Evolutionary conservation across 64 coral and sea anemone species (phyloP).

Genomic region (Dendrophyllia cribrosa): DNA sequence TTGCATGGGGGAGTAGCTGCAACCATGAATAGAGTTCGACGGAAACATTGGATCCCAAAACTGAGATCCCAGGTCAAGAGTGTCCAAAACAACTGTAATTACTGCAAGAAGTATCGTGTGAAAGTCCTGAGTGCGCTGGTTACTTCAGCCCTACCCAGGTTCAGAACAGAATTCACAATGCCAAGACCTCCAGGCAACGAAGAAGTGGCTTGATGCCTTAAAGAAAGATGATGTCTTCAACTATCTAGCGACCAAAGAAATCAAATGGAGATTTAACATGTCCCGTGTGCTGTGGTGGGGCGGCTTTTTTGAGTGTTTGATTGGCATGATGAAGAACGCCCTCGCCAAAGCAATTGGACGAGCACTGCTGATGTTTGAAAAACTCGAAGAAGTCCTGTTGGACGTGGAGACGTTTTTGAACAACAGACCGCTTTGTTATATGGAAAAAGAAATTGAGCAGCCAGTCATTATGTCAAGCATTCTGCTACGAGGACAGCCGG

Average conservation of each 20-base stretch:
- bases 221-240: constrained; percentile 15
- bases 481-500: neutral
- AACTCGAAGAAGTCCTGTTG: constrained; percentile 54
- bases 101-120: neutral
- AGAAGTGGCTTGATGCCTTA: constrained; percentile 43
- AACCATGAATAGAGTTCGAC: neutral
- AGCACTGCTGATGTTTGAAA: constrained; percentile 22
- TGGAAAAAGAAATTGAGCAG: constrained; percentile 45
- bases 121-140: neutral
- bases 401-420: constrained; percentile 50
- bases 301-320: constrained; percentile 48
- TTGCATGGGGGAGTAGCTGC: constrained; percentile 8
- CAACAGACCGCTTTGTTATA: constrained; percentile 62
- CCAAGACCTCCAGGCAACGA: neutral
- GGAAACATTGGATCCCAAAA: neutral
- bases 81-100: too few relatives aligned
- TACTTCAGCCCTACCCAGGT: constrained; percentile 9
- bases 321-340: constrained; percentile 46
- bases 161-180: constrained; percentile 52
- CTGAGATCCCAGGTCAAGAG: neutral
- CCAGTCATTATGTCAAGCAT: constrained; percentile 25
- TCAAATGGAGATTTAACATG: constrained; percentile 56
- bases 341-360: constrained; percentile 52
- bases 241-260: neutral
- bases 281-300: constrained; percentile 56